phyloP scores from a whole-genome alignment of 2,888 invertebrate genomes.

The Drosophila fungiperda region DNA sequence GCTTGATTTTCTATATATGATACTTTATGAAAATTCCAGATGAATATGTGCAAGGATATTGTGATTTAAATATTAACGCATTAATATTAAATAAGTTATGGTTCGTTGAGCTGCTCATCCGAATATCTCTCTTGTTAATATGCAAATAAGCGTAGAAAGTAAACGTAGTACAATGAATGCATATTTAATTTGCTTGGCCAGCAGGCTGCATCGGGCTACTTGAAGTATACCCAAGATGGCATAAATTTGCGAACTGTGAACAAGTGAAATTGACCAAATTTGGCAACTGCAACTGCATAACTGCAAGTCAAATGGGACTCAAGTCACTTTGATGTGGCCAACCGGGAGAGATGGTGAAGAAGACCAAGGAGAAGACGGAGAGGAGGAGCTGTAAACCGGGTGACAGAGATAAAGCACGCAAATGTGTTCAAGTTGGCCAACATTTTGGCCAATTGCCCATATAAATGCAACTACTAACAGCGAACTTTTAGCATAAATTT shows the following conservation, averaged over 20 bases:
- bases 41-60: background rate
- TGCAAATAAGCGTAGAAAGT: conserved; percentile 32
- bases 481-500: conserved; percentile 68
- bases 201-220: conserved; percentile 13
- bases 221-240: conserved; percentile 44
- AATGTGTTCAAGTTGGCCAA: conserved; percentile 69
- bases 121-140: conserved; percentile 17
- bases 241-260: conserved; percentile 58
- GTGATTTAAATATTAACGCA: background rate
- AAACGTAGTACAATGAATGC: conserved; percentile 39
- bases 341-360: conserved; percentile 3
- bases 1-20: background rate
- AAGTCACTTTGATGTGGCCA: conserved; percentile 69
- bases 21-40: background rate
- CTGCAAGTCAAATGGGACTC: conserved; percentile 64
- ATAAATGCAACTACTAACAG: conserved; percentile 49
- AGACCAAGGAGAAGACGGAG: conserved; percentile 13
- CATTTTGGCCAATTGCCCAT: conserved; percentile 78
- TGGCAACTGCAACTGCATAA: conserved; percentile 67
- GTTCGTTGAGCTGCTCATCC: background rate
- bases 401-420: conserved; percentile 66
- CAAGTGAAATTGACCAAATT: conserved; percentile 77
- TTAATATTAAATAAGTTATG: background rate
- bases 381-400: conserved; percentile 1
- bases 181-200: conserved; percentile 41